phyloP scores from a whole-genome alignment of 2,113 vertebrate genomes.

The Crotalus tigris region DNA sequence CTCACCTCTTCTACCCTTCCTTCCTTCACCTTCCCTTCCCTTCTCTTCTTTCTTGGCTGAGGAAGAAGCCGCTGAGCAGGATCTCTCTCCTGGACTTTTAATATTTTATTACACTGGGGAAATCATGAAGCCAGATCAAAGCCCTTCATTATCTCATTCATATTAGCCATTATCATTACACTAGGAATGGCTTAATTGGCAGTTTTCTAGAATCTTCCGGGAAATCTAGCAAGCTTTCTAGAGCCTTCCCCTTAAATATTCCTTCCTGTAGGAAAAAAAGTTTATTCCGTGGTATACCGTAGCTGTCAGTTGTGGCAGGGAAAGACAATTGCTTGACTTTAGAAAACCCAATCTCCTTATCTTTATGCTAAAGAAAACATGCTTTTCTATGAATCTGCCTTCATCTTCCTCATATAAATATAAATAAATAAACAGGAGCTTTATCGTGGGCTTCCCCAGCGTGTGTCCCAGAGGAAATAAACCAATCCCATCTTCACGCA shows the following conservation, averaged over 20 bases:
- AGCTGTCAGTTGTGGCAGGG: background rate
- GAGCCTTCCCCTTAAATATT: background rate
- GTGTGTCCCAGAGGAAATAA: background rate
- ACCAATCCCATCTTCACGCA: no score
- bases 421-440: background rate
- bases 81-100: background rate
- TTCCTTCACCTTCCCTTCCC: no score
- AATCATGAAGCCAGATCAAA: background rate
- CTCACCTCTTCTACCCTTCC: no score
- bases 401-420: background rate
- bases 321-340: background rate
- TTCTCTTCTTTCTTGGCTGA: background rate
- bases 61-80: no score
- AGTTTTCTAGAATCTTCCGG: background rate
- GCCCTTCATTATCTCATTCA: background rate
- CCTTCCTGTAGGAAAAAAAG: background rate
- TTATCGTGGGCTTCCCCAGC: no score
- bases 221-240: background rate
- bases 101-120: background rate
- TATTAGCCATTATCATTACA: background rate
- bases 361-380: no score
- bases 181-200: background rate
- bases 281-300: background rate
- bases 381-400: background rate
- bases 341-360: no score